Evolutionary conservation across 2,797 vertebrate species (phyloP).

Genomic region (Melanogrammus aeglefinus): DNA sequence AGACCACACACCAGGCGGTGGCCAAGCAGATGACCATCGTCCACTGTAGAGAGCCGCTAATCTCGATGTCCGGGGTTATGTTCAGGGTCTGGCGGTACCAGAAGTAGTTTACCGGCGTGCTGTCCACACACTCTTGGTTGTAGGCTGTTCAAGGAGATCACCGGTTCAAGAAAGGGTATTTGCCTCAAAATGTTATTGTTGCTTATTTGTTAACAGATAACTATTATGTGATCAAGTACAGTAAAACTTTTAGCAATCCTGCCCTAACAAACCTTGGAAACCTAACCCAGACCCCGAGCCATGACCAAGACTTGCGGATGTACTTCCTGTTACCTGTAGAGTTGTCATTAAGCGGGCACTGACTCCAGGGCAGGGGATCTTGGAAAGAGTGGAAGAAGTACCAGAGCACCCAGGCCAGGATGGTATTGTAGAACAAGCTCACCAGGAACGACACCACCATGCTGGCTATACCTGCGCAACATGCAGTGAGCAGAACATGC

Average conservation of each 20-base stretch:
- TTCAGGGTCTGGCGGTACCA: conserved; percentile 91
- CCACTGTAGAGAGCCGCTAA: conserved; percentile 78
- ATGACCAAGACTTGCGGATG: neutral
- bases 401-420: conserved; percentile 89
- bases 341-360: conserved; percentile 76
- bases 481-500: no score
- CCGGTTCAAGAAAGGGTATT: neutral
- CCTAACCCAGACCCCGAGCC: neutral
- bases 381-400: conserved; percentile 89
- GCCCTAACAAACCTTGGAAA: neutral
- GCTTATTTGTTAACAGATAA: neutral
- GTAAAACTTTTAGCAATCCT: neutral
- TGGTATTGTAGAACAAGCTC: conserved; percentile 82
- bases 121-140: conserved; percentile 77
- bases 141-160: conserved; percentile 57
- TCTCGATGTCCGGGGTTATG: conserved; percentile 69
- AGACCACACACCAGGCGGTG: conserved; percentile 79
- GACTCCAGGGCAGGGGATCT: conserved; percentile 84
- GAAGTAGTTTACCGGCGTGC: conserved; percentile 84
- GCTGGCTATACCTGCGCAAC: conserved; percentile 72
- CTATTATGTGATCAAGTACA: neutral
- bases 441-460: conserved; percentile 77
- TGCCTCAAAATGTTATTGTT: neutral
- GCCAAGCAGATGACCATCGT: conserved; percentile 78
- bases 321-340: conserved; percentile 70